Percentiles rank a stretch among this genome's conserved stretches.
Evolutionary conservation across 37 sponge, comb jelly and placozoan species (phyloP).

Genomic region (Chondrosia reniformis): DNA sequence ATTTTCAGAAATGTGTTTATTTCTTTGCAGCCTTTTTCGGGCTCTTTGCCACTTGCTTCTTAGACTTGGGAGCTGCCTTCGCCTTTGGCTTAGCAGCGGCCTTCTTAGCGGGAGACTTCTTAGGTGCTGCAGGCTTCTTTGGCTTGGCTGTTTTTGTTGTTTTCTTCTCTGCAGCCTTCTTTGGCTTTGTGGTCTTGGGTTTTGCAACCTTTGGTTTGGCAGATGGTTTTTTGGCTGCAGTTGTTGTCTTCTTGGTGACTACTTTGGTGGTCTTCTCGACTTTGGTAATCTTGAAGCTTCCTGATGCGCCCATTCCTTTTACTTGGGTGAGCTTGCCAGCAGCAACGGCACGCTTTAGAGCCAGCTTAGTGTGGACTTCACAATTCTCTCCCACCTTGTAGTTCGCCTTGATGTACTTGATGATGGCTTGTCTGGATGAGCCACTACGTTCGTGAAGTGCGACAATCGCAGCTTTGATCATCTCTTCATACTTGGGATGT

Average conservation of each 20-base stretch:
- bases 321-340: slow-evolving; percentile 58
- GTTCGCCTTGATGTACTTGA: slow-evolving; percentile 85
- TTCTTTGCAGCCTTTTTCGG: slow-evolving; percentile 29
- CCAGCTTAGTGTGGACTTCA: slow-evolving; percentile 65
- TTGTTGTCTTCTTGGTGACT: slow-evolving; percentile 19
- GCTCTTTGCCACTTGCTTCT: slow-evolving; percentile 16
- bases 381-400: slow-evolving; percentile 64
- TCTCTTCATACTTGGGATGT: slow-evolving; percentile 84
- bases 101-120: slow-evolving; percentile 24
- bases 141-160: not conserved
- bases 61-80: slow-evolving; percentile 18
- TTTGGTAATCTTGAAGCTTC: slow-evolving; percentile 78
- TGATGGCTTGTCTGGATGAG: slow-evolving; percentile 76
- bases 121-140: slow-evolving; percentile 13
- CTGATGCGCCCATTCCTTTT: slow-evolving; percentile 85
- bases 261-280: slow-evolving; percentile 24
- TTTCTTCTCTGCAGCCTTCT: slow-evolving; percentile 19
- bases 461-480: slow-evolving; percentile 72
- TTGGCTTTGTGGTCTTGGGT: slow-evolving; percentile 38
- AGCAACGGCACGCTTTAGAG: slow-evolving; percentile 60
- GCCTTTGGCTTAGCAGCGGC: slow-evolving; percentile 39
- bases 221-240: slow-evolving; percentile 18
- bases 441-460: slow-evolving; percentile 72
- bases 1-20: not conserved
- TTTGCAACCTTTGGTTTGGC: slow-evolving; percentile 37